These are phyloP conservation scores for Diachrysia chrysitis DNA, from an alignment of 2,888 invertebrate genomes.

Conservation along the genomic window DNA sequence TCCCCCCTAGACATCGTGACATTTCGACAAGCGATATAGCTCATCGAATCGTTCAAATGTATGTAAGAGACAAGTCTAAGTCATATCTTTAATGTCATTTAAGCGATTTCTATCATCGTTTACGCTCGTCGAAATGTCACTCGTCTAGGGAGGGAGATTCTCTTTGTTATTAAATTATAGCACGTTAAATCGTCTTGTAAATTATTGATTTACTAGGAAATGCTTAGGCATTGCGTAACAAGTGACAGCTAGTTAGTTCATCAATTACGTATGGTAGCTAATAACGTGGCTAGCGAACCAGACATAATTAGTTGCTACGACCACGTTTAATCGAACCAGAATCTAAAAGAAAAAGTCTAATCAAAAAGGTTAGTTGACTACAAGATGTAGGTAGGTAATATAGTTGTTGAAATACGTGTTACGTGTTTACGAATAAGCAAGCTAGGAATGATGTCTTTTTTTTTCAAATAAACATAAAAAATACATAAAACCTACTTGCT, in stretches of 20 bases:
- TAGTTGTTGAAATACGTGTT: background rate
- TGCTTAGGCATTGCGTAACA: slow-evolving; percentile 23
- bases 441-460: background rate
- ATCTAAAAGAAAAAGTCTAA: background rate
- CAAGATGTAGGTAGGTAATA: no score
- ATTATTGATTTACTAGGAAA: slow-evolving; percentile 36
- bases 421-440: background rate
- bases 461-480: background rate
- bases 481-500: no score
- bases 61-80: no score
- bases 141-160: no score
- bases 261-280: slow-evolving; percentile 35
- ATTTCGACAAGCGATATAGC: no score
- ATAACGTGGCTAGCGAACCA: slow-evolving; percentile 20
- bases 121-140: no score
- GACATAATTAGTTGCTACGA: slow-evolving; percentile 17
- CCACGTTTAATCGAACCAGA: slow-evolving; percentile 8
- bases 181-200: no score
- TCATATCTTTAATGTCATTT: no score
- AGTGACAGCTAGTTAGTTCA: slow-evolving; percentile 39
- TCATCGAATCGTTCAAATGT: no score
- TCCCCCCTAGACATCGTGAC: no score
- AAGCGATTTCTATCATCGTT: no score
- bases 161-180: no score
- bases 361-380: slow-evolving; percentile 1